Percentiles rank a stretch among this genome's conserved stretches.
These are phyloP conservation scores for Rhagoletis zephyria DNA, from an alignment of 1,140 invertebrate genomes.

Conservation along the genomic window DNA sequence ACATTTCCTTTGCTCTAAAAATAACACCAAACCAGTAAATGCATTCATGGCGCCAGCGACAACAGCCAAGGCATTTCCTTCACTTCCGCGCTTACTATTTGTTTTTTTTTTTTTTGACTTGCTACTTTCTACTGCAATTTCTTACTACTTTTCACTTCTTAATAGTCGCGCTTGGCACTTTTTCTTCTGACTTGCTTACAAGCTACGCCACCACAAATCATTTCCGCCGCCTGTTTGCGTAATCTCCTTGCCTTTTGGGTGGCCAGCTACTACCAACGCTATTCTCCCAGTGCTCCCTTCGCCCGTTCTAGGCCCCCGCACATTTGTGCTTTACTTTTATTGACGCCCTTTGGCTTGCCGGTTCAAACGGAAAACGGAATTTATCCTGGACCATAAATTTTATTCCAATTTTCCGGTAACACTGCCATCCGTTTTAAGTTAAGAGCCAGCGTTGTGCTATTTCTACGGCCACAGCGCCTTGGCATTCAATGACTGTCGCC, in stretches of 20 bases:
- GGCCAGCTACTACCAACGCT: not conserved
- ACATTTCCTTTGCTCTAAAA: not conserved
- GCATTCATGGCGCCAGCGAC: not conserved
- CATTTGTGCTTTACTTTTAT: not conserved
- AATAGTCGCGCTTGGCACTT: not conserved
- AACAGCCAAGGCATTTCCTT: not conserved
- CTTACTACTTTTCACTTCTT: not conserved
- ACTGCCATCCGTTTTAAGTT: slow-evolving; percentile 53
- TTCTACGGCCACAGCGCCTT: not conserved
- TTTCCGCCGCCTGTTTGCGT: slow-evolving; percentile 22
- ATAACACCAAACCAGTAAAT: too few relatives aligned
- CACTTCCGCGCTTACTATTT: not conserved
- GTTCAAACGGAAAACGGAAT: slow-evolving; percentile 43
- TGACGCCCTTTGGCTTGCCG: slow-evolving; percentile 1
- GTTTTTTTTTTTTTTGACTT: not conserved
- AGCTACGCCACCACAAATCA: slow-evolving; percentile 23
- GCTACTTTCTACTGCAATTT: not conserved
- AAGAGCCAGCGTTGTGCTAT: not conserved
- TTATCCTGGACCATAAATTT: slow-evolving; percentile 53
- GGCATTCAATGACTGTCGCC: not conserved
- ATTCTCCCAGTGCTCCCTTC: not conserved
- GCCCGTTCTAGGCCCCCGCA: not conserved
- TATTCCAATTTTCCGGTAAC: slow-evolving; percentile 53
- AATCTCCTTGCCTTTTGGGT: slow-evolving; percentile 6
- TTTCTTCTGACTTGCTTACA: not conserved